Conservation (phyloP, 2,888 invertebrate genomes). For the Drosophila mettleri region DNA sequence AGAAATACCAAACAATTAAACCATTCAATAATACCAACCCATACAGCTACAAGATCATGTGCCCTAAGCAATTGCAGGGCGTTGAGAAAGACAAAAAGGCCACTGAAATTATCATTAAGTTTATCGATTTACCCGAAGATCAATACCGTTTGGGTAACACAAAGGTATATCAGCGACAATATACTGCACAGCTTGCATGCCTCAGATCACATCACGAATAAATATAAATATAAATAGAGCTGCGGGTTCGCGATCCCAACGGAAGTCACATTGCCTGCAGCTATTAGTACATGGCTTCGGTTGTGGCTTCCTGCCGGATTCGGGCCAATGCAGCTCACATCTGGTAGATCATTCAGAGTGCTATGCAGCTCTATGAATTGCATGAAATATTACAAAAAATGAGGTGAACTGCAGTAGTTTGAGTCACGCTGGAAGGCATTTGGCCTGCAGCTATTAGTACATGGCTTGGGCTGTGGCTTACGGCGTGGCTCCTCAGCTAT, state of each 20-base stretch:
- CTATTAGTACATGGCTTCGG: constrained; percentile 10
- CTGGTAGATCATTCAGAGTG: too few species aligned
- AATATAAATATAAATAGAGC: background rate
- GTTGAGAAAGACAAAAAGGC: constrained; percentile 88
- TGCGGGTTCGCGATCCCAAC: too few species aligned
- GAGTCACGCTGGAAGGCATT: constrained; percentile 5
- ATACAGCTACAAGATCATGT: constrained; percentile 99
- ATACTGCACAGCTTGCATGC: constrained; percentile 63
- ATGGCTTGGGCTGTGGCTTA: constrained; percentile 34
- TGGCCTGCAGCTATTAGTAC: constrained; percentile 60
- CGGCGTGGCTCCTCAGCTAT: background rate
- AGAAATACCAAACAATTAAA: constrained; percentile 53
- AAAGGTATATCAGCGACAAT: constrained; percentile 90
- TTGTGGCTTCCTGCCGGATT: background rate
- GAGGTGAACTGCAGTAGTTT: background rate
- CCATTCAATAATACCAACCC: constrained; percentile 73
- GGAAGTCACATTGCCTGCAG: background rate
- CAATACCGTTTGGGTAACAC: constrained; percentile 98
- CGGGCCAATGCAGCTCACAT: too few species aligned
- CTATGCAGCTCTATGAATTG: background rate
- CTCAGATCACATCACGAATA: background rate
- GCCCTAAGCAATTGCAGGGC: constrained; percentile 91
- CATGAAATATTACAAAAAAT: background rate
- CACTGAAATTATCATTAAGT: constrained; percentile 92
- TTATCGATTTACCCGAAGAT: constrained; percentile 94